These are phyloP conservation scores for Brenthis hecate DNA, from an alignment of 2,888 invertebrate species.

Conservation along the genomic window DNA sequence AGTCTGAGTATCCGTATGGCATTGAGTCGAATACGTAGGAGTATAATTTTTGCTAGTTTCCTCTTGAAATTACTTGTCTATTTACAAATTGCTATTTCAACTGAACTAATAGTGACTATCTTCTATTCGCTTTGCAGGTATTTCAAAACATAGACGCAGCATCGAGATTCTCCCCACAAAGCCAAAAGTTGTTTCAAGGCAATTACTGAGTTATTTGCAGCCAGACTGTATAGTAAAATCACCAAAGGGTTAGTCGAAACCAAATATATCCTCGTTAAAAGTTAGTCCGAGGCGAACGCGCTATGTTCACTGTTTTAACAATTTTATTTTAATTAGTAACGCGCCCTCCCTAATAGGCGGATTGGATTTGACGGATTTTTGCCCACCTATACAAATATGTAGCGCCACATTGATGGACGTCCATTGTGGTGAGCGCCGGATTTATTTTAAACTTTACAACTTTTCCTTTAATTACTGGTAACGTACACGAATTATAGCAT, in stretches of 20 bases:
- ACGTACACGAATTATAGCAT: slow-evolving; percentile 17
- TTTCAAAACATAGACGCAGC: slow-evolving; percentile 49
- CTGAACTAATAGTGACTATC: slow-evolving; percentile 33
- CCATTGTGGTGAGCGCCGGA: slow-evolving; percentile 37
- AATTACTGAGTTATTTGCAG: slow-evolving; percentile 81
- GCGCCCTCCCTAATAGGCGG: slow-evolving; percentile 67
- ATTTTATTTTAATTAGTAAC: slow-evolving; percentile 81
- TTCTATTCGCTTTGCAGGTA: slow-evolving; percentile 41
- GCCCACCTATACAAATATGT: slow-evolving; percentile 42
- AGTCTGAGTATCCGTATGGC: too few species aligned
- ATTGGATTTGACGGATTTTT: slow-evolving; percentile 65
- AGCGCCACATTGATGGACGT: slow-evolving; percentile 40
- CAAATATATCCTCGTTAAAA: slow-evolving; percentile 83
- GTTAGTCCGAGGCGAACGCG: slow-evolving; percentile 69
- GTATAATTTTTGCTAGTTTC: background rate
- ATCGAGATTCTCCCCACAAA: slow-evolving; percentile 63
- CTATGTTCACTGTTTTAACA: slow-evolving; percentile 72
- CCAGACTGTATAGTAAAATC: slow-evolving; percentile 78
- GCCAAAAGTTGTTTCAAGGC: slow-evolving; percentile 77
- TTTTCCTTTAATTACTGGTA: slow-evolving; percentile 38
- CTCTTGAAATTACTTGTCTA: background rate
- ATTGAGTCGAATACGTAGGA: background rate
- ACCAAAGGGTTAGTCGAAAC: slow-evolving; percentile 80
- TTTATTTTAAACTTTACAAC: slow-evolving; percentile 36
- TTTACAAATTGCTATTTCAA: slow-evolving; percentile 1